Evolutionary conservation across 2,888 invertebrate species (phyloP), one percentile per base, ranked within the genome.

Genomic region (Amblyjoppa proteus): DNA sequence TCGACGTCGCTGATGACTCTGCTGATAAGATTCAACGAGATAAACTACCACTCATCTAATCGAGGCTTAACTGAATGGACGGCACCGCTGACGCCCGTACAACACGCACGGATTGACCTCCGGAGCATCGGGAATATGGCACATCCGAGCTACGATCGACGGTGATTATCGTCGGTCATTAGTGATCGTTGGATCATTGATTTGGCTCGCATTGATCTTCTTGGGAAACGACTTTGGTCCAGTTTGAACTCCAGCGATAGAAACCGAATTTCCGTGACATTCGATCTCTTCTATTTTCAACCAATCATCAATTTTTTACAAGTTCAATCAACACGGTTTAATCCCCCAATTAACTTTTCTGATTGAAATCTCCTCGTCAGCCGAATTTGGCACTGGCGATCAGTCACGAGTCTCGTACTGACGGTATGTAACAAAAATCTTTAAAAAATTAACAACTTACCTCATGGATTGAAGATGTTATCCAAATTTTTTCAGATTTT

Each of bases 41-140:
- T 78, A 61, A 83, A 70, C 38, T 74, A 28, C 69, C 83, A 79
- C 79, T 83, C 79, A 79, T 79, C 5, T 74, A 83, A 83, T 79
- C 69, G 51, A 68, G 41, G 13, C n/a, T 56, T 20, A 20, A 53
- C n/a, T n/a, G n/a, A 31, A 9, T 9, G n/a, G 20, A n/a, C 51
- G 5, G 31, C 51, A 34, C n/a, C 25, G 49, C 49, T 64, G 13
- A 25, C n/a, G 61, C 13, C 31, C 61, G 64, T 9, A 34, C 31
- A n/a, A 64, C 31, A n/a, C 64, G 16, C 13, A 34, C 13, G 49
- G 45, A 11, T 64, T n/a, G n/a, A 49, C 20, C 41, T 25, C 61
- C 61, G 41, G 34, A 49, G 13, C 64, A 45, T 28, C 34, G 41
- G 1, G 58, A 74, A 58, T 58, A 7, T 16, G 31, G 64, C 13